phyloP scores from a whole-genome alignment of 2,888 invertebrate genomes.

The Sericinus montela region DNA sequence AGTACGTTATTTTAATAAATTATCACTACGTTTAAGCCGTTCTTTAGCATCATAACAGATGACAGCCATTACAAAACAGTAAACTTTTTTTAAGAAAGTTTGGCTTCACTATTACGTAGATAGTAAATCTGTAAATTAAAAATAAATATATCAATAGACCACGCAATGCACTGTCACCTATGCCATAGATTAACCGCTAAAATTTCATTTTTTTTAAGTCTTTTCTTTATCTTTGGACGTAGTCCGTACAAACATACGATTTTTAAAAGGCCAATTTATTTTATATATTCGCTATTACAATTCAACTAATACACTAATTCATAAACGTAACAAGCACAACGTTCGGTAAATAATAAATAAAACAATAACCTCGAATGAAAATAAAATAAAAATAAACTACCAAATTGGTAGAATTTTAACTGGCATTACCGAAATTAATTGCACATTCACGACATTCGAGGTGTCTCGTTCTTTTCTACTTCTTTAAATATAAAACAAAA shows the following conservation, averaged over 20 bases:
- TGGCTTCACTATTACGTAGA: background rate
- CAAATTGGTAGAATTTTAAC: conserved; percentile 23
- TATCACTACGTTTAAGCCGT: conserved; percentile 21
- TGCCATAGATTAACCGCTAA: conserved; percentile 34
- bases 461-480: background rate
- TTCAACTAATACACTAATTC: conserved; percentile 23
- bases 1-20: conserved; percentile 38
- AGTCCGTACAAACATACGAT: conserved; percentile 68
- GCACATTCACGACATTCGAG: conserved; percentile 12
- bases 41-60: conserved; percentile 5
- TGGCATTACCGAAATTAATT: conserved; percentile 21
- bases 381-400: conserved; percentile 22
- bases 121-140: background rate
- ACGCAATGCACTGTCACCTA: background rate
- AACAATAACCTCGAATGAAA: conserved; percentile 24
- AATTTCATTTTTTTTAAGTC: conserved; percentile 70
- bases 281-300: conserved; percentile 20
- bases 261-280: conserved; percentile 61
- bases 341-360: conserved; percentile 31
- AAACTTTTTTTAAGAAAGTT: background rate
- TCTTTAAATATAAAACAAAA: conserved; percentile 24
- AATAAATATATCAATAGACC: background rate
- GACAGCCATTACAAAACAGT: background rate
- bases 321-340: conserved; percentile 27
- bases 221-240: conserved; percentile 66